Evolutionary conservation across 2,113 vertebrate species (phyloP), one percentile per base, ranked within the genome.

Genomic region (Laterallus jamaicensis): DNA sequence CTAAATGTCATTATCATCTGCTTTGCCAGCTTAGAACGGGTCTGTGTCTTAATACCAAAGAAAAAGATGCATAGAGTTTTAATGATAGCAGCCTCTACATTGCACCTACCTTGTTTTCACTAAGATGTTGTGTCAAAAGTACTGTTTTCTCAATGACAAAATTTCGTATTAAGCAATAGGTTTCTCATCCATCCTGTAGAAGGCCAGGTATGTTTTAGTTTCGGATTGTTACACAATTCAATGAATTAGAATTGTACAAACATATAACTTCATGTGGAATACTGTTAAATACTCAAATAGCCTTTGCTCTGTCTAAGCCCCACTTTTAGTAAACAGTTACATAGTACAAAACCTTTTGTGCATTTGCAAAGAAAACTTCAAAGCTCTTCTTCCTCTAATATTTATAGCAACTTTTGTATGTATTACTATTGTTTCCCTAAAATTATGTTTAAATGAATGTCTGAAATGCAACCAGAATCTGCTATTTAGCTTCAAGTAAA

Each of bases 381-480:
- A 90, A 58, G 1, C 15, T 44, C 22, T 70, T 81, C 12, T 28
- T 89, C 21, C 14, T 83, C 6, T 62, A 63, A n/a, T 56, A 87
- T 39, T 88, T 69, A 39, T 44, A 66, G 16, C 6, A 60, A 11
- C 4, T 78, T 37, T 86, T 56, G 31, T 21, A 59, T 15, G 12
- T 69, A 17, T 39, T 59, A 3, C 31, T 86, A 76, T 47, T 47
- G 11, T 75, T 68, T 87, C 59, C 42, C 32, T 86, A 78, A 86
- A 93, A 63, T 54, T 37, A 5, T 10, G 3, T 67, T 63, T 88
- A 84, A 94, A 87, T 12, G 0, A 89, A 93, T 66, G 14, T 79
- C 64, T 90, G 87, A 95, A 96, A 94, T 73, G 79, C 71, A 96
- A 76, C 50, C 18, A 63, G 88, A 97, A 93, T 37, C 88, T 93